phyloP scores from a whole-genome alignment of 2,113 vertebrate species.

The Tupaia chinensis region DNA sequence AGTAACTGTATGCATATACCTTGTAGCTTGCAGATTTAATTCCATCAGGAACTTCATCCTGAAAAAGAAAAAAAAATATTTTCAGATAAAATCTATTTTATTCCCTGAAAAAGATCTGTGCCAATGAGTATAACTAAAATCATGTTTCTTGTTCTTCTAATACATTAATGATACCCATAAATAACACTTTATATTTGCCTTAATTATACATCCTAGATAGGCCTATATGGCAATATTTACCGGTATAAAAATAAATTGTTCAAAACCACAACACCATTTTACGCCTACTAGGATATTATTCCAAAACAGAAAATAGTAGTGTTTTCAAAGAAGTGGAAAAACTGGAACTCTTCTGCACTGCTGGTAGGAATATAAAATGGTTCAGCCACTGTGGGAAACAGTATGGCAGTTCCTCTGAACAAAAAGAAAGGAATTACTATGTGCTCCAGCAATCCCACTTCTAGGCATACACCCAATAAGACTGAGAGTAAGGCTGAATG shows the following conservation, averaged over 20 bases:
- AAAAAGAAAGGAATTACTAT: neutral
- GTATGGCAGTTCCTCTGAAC: neutral
- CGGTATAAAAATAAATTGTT: conserved; percentile 2
- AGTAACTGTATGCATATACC: conserved; percentile 82
- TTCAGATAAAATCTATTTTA: conserved; percentile 18
- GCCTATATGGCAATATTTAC: neutral
- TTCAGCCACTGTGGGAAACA: neutral
- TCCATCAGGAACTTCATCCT: conserved; percentile 94
- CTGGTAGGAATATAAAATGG: neutral
- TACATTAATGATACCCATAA: conserved; percentile 1
- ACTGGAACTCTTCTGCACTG: neutral
- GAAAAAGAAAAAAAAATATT: conserved; percentile 67
- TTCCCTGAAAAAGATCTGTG: neutral
- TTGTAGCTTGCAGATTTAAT: conserved; percentile 90
- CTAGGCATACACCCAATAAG: neutral
- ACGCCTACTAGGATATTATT: neutral
- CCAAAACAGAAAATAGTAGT: neutral
- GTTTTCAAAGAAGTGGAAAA: neutral
- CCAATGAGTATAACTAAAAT: conserved; percentile 26
- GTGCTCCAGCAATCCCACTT: neutral
- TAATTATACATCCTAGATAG: conserved; percentile 5
- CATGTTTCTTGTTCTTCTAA: neutral
- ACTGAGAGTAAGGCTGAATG: neutral
- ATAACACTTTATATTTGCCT: neutral
- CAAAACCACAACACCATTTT: neutral